Evolutionary conservation across 2,888 invertebrate species (phyloP), one percentile per base, ranked within the genome.

Genomic region (Aphodius granarius): DNA sequence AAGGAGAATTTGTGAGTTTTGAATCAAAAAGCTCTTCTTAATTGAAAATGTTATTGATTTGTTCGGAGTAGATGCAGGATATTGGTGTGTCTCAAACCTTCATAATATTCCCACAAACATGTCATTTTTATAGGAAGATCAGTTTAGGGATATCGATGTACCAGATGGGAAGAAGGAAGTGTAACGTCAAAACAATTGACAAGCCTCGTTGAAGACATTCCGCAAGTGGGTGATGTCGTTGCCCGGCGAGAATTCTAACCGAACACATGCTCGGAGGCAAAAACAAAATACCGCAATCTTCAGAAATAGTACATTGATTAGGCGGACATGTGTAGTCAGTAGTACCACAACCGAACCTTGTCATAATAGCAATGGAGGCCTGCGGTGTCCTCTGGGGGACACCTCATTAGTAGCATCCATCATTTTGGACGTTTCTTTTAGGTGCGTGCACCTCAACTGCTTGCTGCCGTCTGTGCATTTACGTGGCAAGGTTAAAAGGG

Each of bases 371-470:
- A 81, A 79, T 80, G 80, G 82, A 81, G 82, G 82, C 79, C 78
- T 81, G 81, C 82, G 81, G 82, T 79, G 80, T 75, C 71, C 75
- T 77, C 76, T n/a, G 74, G 78, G 79, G 75, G 80, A 81, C 81
- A 83, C 81, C 85, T 85, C 85, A 85, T 85, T 85, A 85, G 83
- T 83, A 82, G 83, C 85, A 85, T 85, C 85, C 83, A 85, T 85
- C 85, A 85, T 84, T 84, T 81, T 80, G 78, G 78, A 78, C 78
- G 74, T 75, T 74, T 76, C 78, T 79, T 80, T 79, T 79, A 78
- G 78, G 77, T 79, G 74, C 77, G 78, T 77, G 43, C 43, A 43
- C 43, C 43, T 43, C n/a, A n/a, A 43, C 43, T 43, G 43, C n/a
- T n/a, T 43, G 43, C 43, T 43, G 43, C 43, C 13, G 43, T 43